phyloP scores from a whole-genome alignment of 1,140 invertebrate genomes.

The Ephestia elutella region DNA sequence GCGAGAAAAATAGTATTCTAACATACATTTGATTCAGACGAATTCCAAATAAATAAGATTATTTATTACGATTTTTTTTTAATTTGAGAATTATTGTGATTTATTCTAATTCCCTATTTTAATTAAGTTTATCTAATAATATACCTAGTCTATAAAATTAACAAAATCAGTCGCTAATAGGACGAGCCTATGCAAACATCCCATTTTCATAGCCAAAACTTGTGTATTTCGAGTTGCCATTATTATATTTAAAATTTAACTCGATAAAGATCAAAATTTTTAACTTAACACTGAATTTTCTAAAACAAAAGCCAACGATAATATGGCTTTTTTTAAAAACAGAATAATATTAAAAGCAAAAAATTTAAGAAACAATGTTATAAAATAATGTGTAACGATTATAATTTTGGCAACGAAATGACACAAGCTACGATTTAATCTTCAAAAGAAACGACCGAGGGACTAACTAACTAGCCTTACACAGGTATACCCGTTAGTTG shows the following conservation, averaged over 20 bases:
- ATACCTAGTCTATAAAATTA: conserved; percentile 1
- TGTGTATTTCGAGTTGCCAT: neutral
- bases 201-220: neutral
- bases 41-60: neutral
- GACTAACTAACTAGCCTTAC: conserved; percentile 35
- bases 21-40: too few relatives aligned
- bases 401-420: neutral
- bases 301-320: too few relatives aligned
- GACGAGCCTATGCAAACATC: neutral
- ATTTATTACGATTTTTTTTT: too few relatives aligned
- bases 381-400: too few relatives aligned
- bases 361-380: too few relatives aligned
- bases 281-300: too few relatives aligned
- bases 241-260: too few relatives aligned
- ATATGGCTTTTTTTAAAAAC: too few relatives aligned
- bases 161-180: conserved; percentile 1
- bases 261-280: too few relatives aligned
- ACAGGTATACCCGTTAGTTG: conserved; percentile 36
- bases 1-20: neutral
- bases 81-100: neutral
- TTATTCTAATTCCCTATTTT: neutral
- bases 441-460: conserved; percentile 22
- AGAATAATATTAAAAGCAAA: too few relatives aligned
- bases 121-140: neutral
- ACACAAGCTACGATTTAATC: neutral